Evolutionary conservation across 1,140 invertebrate genomes (phyloP).

Genomic region (Drosophila micromelanica): DNA sequence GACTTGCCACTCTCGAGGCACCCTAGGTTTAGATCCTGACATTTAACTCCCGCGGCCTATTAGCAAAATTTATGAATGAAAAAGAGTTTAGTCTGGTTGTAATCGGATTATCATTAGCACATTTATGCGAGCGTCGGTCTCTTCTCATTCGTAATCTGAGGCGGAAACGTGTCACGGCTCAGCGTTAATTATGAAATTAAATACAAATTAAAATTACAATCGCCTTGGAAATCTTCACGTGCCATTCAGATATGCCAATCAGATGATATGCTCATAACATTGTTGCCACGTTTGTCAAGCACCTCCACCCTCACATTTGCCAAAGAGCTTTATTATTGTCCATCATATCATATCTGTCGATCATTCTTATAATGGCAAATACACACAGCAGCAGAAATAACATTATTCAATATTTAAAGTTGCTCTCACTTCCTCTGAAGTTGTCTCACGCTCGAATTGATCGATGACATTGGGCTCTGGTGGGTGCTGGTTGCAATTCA

Average conservation of each 20-base stretch:
- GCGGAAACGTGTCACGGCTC: constrained; percentile 57
- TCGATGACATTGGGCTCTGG: constrained; percentile 52
- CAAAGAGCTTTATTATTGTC: constrained; percentile 43
- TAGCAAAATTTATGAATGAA: constrained; percentile 46
- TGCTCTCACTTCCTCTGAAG: constrained; percentile 41
- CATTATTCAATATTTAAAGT: constrained; percentile 77
- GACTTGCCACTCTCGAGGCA: constrained; percentile 24
- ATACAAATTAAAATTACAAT: constrained; percentile 66
- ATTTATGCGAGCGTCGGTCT: constrained; percentile 25
- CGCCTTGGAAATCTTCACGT: constrained; percentile 48
- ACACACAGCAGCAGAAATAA: constrained; percentile 25
- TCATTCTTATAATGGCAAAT: constrained; percentile 1
- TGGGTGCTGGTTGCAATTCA: constrained; percentile 37
- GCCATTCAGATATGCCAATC: constrained; percentile 14
- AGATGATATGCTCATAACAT: constrained; percentile 12
- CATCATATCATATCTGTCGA: constrained; percentile 41
- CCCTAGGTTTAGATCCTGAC: constrained; percentile 10
- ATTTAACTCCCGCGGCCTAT: constrained; percentile 13
- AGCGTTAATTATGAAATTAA: constrained; percentile 80
- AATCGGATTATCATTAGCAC: constrained; percentile 74
- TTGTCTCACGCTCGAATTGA: constrained; percentile 65
- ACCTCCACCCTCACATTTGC: background rate
- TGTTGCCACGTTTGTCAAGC: constrained; percentile 30
- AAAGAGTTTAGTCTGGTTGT: constrained; percentile 43
- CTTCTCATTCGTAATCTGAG: constrained; percentile 51